Base-by-base conservation (phyloP, 2,113 vertebrate genomes). In the Fulica atra region DNA sequence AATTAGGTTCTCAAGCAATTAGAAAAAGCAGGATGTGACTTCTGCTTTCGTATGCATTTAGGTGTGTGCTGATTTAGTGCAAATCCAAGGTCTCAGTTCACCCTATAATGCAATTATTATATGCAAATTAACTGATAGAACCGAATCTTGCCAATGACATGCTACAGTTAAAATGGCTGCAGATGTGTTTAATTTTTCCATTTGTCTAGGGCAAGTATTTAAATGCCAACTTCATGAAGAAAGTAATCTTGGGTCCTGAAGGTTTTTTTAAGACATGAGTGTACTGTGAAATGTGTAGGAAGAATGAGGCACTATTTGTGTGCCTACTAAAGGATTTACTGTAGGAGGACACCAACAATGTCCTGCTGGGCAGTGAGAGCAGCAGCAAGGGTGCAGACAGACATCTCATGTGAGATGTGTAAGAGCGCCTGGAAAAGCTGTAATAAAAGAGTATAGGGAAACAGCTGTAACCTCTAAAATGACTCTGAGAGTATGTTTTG, bases 381-480 rank as follows among this genome's bases (percentile, higher is more conserved):
- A 68, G 86, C 84, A 89, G 93, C 53, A 35, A 84, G 61, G 57
- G 70, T 69, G 81, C 78, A 91, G 92, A 84, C 84, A 87, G 70
- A 48, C 6, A 2, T 89, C 86, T 92, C 4, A 0, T 59, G 42
- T 76, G 86, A 91, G 84, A 89, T 92, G 61, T 78, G 73, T 33
- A 84, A 71, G 35, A 87, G 53, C 0, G 44, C 73, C 73, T 81
- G 81, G 65, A 96, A 96, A 88, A 93, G 65, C 89, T 84, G 72
- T 86, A 89, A 91, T 86, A 74, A 90, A 93, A 88, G 60, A 86
- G 57, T 77, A 31, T 4, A 78, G 54, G 60, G 68, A 92, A 95
- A 93, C 87, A 97, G 89, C 96, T 93, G 94, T 84, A 60, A 77
- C 93, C 46, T 95, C 92, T 92, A 85, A 82, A 94, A 72, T 94